Base-by-base conservation (phyloP, 2,888 invertebrate species). In the Pollenia amentaria region DNA sequence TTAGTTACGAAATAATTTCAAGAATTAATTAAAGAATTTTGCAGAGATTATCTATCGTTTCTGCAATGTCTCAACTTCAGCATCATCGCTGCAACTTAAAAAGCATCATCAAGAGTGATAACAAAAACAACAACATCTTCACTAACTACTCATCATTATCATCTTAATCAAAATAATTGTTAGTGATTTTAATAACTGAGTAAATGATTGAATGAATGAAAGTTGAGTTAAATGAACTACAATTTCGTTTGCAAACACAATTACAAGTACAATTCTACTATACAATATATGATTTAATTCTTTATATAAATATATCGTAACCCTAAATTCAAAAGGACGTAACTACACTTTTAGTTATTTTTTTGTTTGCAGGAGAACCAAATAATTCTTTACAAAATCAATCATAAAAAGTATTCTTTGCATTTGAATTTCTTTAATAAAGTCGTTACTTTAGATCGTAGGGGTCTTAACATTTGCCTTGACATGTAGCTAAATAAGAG, bases 1-100 rank as follows among this genome's bases (percentile, higher is more conserved):
- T 38, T 6, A 29, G 29, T 29, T 29, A 29, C 42, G 3, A 75
- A 82, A 75, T 64, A 65, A 67, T 65, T 84, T 65, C 16, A 16
- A 57, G 16, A 78, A 75, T 57, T 67, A 73, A 78, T 64, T 77
- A 14, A 46, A 84, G 72, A 77, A 77, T 83, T 38, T 83, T 70
- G 48, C 82, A 76, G 53, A 64, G 21, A 70, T 72, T 77, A 51
- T 77, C 55, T 48, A 77, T 77, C 40, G 55, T 70, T 38, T 75
- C 75, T 60, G 16, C 10, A 82, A 75, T 70, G 18, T 60, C 29
- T 57, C 65, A 65, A 18, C 42, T 60, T 73, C 72, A n/a, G n/a
- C n/a, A 29, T 29, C 29, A 78, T 73, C 16, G 57, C n/a, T 44
- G 44, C 60, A 72, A 84, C 29, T 29, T 78, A 40, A 73, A 46